Base-by-base conservation (phyloP, 2,888 invertebrate genomes). In the Diabrotica balteata region DNA sequence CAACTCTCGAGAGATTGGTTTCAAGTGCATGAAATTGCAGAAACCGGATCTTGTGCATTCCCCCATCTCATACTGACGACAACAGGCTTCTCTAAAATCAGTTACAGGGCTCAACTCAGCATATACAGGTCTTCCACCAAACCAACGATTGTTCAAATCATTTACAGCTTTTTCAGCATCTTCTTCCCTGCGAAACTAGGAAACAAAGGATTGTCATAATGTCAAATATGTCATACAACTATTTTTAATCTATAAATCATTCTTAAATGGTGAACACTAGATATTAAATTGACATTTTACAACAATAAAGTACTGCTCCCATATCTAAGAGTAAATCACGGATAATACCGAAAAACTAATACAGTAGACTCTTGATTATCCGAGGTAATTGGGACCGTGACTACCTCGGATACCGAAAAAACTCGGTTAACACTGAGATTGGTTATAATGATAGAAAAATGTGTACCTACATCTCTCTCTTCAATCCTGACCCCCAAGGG, bases 11-110 rank as follows among this genome's bases (percentile, higher is more conserved):
- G 98, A 98, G 78, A 99, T 98, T 9, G 98, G 98, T 82, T 99
- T 99, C 83, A 99, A 87, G 83, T 99, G 99, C 99, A 99, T 99
- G 86, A 99, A 99, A 86, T 99, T 99, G 85, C 99, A 99, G 86
- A 99, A 99, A 49, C 98, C 99, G 78, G 97, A 97, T 66, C 98
- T 90, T 0, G 97, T 98, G 84, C 99, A 99, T 85, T 98, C 98
- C 2, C 97, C 98, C 96, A 98, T 97, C 86, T 99, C 98, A 83
- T 99, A 99, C 85, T 99, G 99, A 49, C 99, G 92, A 83, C 99
- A 99, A 82, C 99, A 98, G 0, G 98, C 98, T 86, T 99, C 99
- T 78, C 98, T 91, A 83, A 99, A 99, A 86, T 99, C 99, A 63
- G 99, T 99, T 0, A 99, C 99, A 0, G 99, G 99, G 7, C 98